Evolutionary conservation across 92 coral and sea anemone species (phyloP).

Genomic region (Paramuricea clavata): DNA sequence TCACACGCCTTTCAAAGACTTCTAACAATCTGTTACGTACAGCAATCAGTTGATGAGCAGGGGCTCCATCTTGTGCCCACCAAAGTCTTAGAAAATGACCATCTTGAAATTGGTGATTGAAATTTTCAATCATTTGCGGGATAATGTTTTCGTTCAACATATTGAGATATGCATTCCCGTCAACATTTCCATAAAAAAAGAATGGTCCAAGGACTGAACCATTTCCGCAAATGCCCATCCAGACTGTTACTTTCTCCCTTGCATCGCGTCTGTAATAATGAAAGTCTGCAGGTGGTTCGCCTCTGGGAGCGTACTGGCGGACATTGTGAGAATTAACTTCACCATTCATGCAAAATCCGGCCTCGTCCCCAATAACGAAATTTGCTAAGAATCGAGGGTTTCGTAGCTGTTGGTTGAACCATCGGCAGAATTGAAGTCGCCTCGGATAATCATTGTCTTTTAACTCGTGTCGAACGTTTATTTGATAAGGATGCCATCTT

Average conservation of each 20-base stretch:
- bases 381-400: background rate
- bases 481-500: background rate
- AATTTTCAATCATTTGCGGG: slow-evolving; percentile 1
- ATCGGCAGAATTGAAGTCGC: background rate
- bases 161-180: background rate
- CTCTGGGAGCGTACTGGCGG: background rate
- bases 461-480: background rate
- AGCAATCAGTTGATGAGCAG: no score
- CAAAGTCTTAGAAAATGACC: no score
- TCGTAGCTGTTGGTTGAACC: background rate
- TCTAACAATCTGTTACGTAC: no score
- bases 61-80: no score
- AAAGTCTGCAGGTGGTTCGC: background rate
- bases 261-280: no score
- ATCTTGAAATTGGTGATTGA: background rate
- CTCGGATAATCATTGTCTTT: background rate
- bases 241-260: no score
- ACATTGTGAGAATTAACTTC: background rate
- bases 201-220: no score
- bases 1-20: background rate
- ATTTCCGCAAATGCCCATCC: no score
- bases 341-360: background rate
- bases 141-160: background rate
- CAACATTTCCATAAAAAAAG: no score
- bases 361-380: background rate